Conservation (phyloP, 2,797 vertebrate genomes). For the Enteromius thamalakanensis region DNA sequence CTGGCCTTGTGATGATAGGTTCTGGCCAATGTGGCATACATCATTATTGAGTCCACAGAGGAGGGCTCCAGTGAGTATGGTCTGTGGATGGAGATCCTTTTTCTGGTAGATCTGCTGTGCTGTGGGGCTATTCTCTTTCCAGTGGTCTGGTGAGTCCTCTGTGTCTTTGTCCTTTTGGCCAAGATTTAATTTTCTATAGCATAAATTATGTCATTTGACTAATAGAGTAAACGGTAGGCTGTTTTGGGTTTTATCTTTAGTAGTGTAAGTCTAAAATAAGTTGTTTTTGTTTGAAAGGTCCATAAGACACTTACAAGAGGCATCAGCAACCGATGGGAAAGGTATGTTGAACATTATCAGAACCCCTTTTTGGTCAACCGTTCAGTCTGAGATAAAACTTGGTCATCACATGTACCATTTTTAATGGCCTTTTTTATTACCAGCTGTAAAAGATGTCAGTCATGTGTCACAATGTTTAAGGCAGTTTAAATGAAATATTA, state of each 20-base stretch:
- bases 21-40: slow-evolving; percentile 85
- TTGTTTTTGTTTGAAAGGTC: slow-evolving; percentile 74
- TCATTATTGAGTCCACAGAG: slow-evolving; percentile 88
- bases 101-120: slow-evolving; percentile 86
- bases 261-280: not conserved
- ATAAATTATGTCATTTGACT: not conserved
- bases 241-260: slow-evolving; percentile 7
- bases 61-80: slow-evolving; percentile 84
- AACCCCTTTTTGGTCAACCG: not conserved
- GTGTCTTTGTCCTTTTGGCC: not conserved
- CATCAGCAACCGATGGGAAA: slow-evolving; percentile 89
- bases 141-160: slow-evolving; percentile 81
- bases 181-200: not conserved
- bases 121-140: slow-evolving; percentile 89
- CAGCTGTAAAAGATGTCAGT: not conserved
- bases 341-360: slow-evolving; percentile 67
- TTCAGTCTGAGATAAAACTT: not conserved
- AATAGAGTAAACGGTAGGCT: not conserved
- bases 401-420: not conserved
- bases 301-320: slow-evolving; percentile 88
- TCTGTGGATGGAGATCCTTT: slow-evolving; percentile 86
- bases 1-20: slow-evolving; percentile 70
- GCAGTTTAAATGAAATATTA: not conserved
- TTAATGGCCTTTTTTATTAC: not conserved
- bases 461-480: not conserved